Evolutionary conservation across 2,113 vertebrate species (phyloP), one percentile per base, ranked within the genome.

Genomic region (Anser brachyrhynchus): DNA sequence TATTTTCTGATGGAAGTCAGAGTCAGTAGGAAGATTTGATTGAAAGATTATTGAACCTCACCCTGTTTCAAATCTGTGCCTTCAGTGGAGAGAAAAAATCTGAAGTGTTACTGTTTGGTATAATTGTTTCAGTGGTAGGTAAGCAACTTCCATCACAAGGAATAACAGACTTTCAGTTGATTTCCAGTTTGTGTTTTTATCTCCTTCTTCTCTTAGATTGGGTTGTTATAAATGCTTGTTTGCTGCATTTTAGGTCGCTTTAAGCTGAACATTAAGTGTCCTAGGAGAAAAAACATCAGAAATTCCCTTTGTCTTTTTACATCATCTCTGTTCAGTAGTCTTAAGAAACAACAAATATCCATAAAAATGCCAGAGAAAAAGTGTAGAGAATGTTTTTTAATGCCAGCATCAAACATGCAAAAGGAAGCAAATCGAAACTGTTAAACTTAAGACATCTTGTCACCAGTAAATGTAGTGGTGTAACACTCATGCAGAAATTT

Each of bases 401-500:
- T 66, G 67, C 33, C 61, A 70, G n/a, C 46, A 70, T 92, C 61
- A 44, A 87, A 52, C 37, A 81, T 74, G 37, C 26, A 73, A 74
- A 85, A 94, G 75, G 79, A 93, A 87, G 57, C 22, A 77, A 92
- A 83, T 72, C 89, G 35, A 51, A 81, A 70, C 55, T 79, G 91
- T 86, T 96, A 65, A 25, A 59, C 10, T 83, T 82, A 23, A 91
- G 71, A 82, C 70, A 52, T 76, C 71, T 94, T 95, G 90, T 95
- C 87, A 92, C 59, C 75, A 41, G 62, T 92, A 79, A 91, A 64
- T 54, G 51, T 62, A 66, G 39, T 87, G 2, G 0, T 89, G 19
- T 84, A 89, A 71, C 37, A 54, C 80, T 44, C 83, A 96, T 62
- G 37, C 35, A 95, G 80, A 91, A 95, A 93, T 96, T 91, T 66